Base-by-base conservation (phyloP, 2,888 invertebrate species). In the Sminthurinus aureus region DNA sequence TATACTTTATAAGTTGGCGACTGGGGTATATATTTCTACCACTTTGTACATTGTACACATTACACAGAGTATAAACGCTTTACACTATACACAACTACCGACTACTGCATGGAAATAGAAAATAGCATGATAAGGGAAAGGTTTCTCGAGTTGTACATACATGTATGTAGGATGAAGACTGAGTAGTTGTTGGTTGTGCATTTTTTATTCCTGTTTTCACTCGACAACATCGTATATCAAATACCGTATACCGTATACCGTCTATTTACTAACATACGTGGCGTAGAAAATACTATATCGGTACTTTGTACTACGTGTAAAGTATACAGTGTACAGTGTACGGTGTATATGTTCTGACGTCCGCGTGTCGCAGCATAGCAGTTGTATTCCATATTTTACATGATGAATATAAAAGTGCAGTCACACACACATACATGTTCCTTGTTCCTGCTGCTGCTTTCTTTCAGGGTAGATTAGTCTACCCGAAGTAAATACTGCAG, bases 121-220 rank as follows among this genome's bases (percentile, higher is more conserved):
- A 22, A 18, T 22, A 26, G 20, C 20, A 22, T 24, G 24, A 15
- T 24, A 26, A 9, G 18, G 24, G 15, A 73, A 73, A 73, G 73
- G 13, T 73, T 73, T 73, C 71, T 71, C 71, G 38, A 38, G 38
- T 74, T 38, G 38, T 38, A 38, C n/a, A n/a, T n/a, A n/a, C n/a
- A n/a, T n/a, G n/a, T n/a, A n/a, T n/a, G n/a, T n/a, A n/a, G n/a
- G n/a, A n/a, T n/a, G n/a, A n/a, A n/a, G n/a, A n/a, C 38, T 38
- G 38, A 38, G 38, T 38, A 38, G 38, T 38, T 26, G 11, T 2
- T 50, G 2, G 38, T 51, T 50, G 15, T 52, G 18, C 22, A 76
- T 50, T 20, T 51, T 51, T 51, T 73, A 26, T 24, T 26, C 24
- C 11, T 73, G 18, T 73, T 73, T 73, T 73, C 18, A 73, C 38